Conservation (phyloP, 2,113 vertebrate genomes). For the Laterallus jamaicensis region DNA sequence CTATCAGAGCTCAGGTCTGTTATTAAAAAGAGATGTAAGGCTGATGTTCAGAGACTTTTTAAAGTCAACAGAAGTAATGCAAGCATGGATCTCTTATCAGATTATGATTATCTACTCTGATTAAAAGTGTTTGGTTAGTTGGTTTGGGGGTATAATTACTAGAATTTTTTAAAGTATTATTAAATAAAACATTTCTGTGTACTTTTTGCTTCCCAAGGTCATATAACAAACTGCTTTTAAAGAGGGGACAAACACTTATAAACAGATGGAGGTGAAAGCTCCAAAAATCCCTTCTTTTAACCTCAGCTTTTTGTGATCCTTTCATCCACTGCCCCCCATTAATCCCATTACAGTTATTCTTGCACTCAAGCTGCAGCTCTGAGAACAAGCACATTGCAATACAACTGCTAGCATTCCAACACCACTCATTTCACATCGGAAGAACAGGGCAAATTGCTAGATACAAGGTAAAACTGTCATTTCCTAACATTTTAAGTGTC, state of each 20-base stretch:
- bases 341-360: background rate
- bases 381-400: background rate
- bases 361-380: background rate
- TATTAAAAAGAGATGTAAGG: background rate
- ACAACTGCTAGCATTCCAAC: rapidly evolving
- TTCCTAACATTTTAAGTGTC: background rate
- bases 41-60: background rate
- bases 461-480: background rate
- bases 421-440: background rate
- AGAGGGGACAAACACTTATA: background rate
- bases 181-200: background rate
- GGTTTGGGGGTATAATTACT: background rate
- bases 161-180: background rate
- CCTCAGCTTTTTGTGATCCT: background rate
- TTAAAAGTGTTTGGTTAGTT: background rate
- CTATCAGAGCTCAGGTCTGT: background rate
- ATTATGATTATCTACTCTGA: background rate
- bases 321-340: background rate
- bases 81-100: background rate
- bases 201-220: background rate
- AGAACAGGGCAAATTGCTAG: background rate
- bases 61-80: background rate
- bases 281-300: background rate
- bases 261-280: background rate
- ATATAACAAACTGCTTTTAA: background rate